phyloP scores from a whole-genome alignment of 2,113 vertebrate genomes.

The Pycnonotus jocosus region DNA sequence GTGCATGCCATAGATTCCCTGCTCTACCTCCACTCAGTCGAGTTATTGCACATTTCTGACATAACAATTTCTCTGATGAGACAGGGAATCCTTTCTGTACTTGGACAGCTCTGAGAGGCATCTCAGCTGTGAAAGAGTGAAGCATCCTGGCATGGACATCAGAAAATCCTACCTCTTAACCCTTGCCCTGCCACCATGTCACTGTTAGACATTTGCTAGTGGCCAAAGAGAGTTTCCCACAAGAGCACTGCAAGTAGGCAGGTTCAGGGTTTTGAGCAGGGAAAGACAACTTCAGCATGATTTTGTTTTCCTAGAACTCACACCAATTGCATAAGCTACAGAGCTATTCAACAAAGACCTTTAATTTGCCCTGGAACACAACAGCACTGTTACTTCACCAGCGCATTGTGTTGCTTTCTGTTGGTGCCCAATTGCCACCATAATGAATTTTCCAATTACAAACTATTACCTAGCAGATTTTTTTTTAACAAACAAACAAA shows the following conservation, averaged over 20 bases:
- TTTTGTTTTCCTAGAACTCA: neutral
- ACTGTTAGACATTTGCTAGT: neutral
- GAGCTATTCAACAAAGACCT: neutral
- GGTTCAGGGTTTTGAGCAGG: neutral
- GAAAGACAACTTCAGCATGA: neutral
- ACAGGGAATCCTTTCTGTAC: neutral
- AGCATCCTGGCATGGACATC: neutral
- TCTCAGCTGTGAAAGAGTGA: neutral
- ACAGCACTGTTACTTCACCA: neutral
- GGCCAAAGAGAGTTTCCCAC: neutral
- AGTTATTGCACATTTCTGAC: neutral
- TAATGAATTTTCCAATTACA: neutral
- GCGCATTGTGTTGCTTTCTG: neutral
- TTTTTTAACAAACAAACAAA: too few species aligned
- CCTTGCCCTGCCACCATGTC: neutral
- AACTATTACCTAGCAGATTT: neutral
- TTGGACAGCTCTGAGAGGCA: neutral
- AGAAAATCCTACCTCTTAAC: neutral
- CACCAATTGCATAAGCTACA: neutral
- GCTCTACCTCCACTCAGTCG: neutral
- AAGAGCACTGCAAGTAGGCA: neutral
- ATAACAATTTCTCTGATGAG: neutral
- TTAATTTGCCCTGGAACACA: neutral
- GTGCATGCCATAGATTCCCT: neutral
- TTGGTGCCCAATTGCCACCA: neutral